phyloP scores from a whole-genome alignment of 2,888 invertebrate species.

The Lapara coniferarum region DNA sequence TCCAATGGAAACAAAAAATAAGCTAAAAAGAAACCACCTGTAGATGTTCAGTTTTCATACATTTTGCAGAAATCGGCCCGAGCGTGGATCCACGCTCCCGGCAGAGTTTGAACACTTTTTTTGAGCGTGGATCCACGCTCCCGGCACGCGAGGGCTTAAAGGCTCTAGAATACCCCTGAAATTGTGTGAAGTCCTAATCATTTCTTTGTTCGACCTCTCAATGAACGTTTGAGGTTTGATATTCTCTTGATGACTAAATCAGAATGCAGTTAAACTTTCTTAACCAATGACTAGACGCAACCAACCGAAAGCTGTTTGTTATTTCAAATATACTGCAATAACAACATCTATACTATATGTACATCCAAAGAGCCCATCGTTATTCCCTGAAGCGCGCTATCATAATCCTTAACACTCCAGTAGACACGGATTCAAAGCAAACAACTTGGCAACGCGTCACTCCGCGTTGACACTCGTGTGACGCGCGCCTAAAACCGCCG shows the following conservation, averaged over 20 bases:
- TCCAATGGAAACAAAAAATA: too few relatives aligned
- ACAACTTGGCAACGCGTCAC: constrained; percentile 6
- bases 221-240: neutral
- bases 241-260: too few relatives aligned
- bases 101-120: too few relatives aligned
- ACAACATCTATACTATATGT: neutral
- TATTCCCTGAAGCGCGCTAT: constrained; percentile 10
- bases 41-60: too few relatives aligned
- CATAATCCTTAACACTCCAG: constrained; percentile 9
- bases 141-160: too few relatives aligned
- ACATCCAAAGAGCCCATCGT: neutral
- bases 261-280: too few relatives aligned
- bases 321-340: neutral
- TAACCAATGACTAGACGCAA: neutral
- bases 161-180: too few relatives aligned
- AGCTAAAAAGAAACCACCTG: too few relatives aligned
- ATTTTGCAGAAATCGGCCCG: too few relatives aligned
- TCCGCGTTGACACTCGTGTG: constrained; percentile 22
- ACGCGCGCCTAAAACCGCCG: constrained; percentile 24
- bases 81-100: too few relatives aligned
- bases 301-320: neutral
- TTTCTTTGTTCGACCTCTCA: neutral
- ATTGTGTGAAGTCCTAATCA: too few relatives aligned
- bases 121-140: too few relatives aligned
- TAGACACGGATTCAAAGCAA: constrained; percentile 15